Evolutionary conservation across 2,113 vertebrate species (phyloP).

Genomic region (Anarrhichthys ocellatus): DNA sequence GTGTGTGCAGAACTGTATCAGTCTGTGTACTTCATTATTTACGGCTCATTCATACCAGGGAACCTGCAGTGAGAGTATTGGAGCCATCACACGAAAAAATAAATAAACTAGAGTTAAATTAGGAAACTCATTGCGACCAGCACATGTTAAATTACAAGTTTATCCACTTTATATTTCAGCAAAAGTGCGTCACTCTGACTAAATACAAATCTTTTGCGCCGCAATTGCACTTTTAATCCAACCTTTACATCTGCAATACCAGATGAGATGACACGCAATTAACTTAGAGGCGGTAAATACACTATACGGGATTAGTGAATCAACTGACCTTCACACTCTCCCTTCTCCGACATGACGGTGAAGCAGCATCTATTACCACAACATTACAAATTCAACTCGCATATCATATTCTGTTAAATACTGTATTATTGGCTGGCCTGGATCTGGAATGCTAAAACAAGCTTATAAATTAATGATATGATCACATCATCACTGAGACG

Average conservation of each 20-base stretch:
- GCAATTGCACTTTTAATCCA: slow-evolving; percentile 70
- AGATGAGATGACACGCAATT: slow-evolving; percentile 71
- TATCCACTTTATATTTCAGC: background rate
- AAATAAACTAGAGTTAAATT: slow-evolving; percentile 13
- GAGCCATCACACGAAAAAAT: background rate
- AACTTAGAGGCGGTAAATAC: slow-evolving; percentile 61
- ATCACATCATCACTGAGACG: slow-evolving; percentile 43
- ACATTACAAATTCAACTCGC: slow-evolving; percentile 56
- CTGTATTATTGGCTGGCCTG: slow-evolving; percentile 64
- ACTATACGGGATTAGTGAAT: slow-evolving; percentile 64
- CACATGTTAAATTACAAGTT: background rate
- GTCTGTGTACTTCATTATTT: slow-evolving; percentile 64
- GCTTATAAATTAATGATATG: slow-evolving; percentile 70
- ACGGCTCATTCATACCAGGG: slow-evolving; percentile 58
- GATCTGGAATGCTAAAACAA: slow-evolving; percentile 55
- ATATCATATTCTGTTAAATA: slow-evolving; percentile 64
- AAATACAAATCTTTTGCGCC: slow-evolving; percentile 41
- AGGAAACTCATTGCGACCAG: background rate
- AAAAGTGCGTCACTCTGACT: slow-evolving; percentile 20
- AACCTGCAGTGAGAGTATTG: slow-evolving; percentile 17
- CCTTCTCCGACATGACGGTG: slow-evolving; percentile 27
- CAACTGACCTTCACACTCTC: slow-evolving; percentile 59
- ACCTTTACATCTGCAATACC: slow-evolving; percentile 69
- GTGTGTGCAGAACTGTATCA: slow-evolving; percentile 37
- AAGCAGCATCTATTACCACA: slow-evolving; percentile 35